Base-by-base conservation (phyloP, 2,888 invertebrate species). In the Torymus texanus region DNA sequence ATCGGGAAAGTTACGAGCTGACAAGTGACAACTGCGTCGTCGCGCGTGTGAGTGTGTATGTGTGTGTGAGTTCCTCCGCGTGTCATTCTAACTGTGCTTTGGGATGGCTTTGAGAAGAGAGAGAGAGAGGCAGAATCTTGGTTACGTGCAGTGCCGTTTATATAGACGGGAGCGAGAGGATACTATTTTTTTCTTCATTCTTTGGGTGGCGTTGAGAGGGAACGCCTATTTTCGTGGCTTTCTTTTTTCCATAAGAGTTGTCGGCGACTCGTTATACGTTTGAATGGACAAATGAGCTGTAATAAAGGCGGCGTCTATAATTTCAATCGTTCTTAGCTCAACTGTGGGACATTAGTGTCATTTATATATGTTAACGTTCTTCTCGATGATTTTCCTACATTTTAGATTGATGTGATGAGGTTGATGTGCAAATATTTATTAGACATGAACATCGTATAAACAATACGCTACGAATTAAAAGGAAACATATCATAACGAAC, bases 11-110 rank as follows among this genome's bases (percentile, higher is more conserved):
- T 72, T 72, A 75, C 65, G 65, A 66, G 72, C 68, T 72, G 75
- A 80, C 79, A 72, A 80, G 62, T 76, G 79, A 80, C 75, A 76
- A 66, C 67, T 67, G 62, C 73, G 24, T 55, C 72, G 65, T 68
- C 75, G 70, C 62, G 16, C 29, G 29, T 29, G 29, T 4, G 29
- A 8, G 8, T 41, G 65, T 56, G 16, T 8, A 3, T 29, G 29
- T 29, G 2, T 41, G 41, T 41, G 41, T 58, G 29, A 50, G 67
- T 75, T 29, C 58, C 65, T 58, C 66, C 59, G 41, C 58, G 29
- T 61, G 51, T 74, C 58, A 29, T 67, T 70, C 50, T 79, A 75
- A 75, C 58, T 61, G 70, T 41, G 41, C 68, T 63, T 75, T 24
- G 12, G 18, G 21, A 21, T 41, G 41, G 41, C 29, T 24, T n/a